Conservation (phyloP, 2,113 vertebrate genomes). For the Etia nguti region DNA sequence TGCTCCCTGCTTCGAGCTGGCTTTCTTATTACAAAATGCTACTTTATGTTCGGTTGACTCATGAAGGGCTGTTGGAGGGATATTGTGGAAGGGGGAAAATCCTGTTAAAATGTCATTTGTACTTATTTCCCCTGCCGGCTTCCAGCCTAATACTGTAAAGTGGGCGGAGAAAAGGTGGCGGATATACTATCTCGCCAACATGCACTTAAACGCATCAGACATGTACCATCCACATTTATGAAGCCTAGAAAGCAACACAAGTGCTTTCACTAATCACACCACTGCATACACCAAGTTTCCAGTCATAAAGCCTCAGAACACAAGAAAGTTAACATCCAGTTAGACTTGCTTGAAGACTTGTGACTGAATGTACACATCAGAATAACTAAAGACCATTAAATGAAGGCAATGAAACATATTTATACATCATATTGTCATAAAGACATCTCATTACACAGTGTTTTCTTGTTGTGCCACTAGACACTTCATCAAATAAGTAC, state of each 20-base stretch:
- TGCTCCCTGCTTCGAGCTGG: not conserved
- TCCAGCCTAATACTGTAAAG: not conserved
- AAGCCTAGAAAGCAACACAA: not conserved
- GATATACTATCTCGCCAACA: not conserved
- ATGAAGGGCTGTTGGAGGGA: not conserved
- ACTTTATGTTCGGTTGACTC: slow-evolving; percentile 5
- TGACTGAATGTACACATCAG: not conserved
- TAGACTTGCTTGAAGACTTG: not conserved
- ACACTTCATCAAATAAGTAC: not conserved
- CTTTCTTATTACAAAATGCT: not conserved
- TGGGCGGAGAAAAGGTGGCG: not conserved
- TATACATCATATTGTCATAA: not conserved
- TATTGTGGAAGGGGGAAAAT: not conserved
- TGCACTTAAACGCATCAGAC: not conserved
- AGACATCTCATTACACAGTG: not conserved
- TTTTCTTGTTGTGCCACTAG: not conserved
- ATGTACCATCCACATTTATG: not conserved
- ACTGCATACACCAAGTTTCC: not conserved
- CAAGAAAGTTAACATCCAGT: not conserved
- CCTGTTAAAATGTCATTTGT: slow-evolving; percentile 26
- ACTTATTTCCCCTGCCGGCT: slow-evolving; percentile 29
- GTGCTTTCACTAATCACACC: not conserved
- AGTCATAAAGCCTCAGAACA: not conserved
- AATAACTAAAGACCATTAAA: not conserved
- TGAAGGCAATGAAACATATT: not conserved